These are phyloP conservation scores for Euproctis similis DNA, from an alignment of 2,888 invertebrate genomes.

Conservation along the genomic window DNA sequence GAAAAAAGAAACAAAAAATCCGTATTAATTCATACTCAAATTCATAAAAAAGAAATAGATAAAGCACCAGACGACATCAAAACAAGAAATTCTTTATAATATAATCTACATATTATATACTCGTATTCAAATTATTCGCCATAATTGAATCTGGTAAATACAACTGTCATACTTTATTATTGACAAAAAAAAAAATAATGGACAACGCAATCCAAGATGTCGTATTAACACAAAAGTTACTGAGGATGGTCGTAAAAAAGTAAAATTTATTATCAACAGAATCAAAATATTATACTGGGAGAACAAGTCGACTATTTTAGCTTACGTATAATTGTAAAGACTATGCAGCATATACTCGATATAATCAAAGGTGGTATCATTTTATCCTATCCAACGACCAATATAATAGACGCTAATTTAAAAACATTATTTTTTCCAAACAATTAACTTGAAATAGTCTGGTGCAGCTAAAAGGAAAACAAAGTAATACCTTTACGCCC, in stretches of 20 bases:
- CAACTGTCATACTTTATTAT: constrained; percentile 12
- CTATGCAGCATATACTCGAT: constrained; percentile 28
- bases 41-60: no score
- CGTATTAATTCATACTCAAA: no score
- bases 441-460: constrained; percentile 56
- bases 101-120: constrained; percentile 5
- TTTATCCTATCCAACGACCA: constrained; percentile 37
- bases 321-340: constrained; percentile 34
- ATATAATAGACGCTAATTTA: constrained; percentile 54
- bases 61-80: constrained; percentile 1
- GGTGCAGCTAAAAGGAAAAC: constrained; percentile 58
- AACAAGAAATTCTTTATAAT: constrained; percentile 1
- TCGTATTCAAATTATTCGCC: constrained; percentile 13
- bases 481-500: constrained; percentile 63
- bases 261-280: constrained; percentile 32
- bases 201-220: constrained; percentile 6
- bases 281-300: constrained; percentile 25
- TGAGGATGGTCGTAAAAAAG: constrained; percentile 28
- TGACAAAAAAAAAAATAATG: constrained; percentile 16
- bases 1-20: no score
- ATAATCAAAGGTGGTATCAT: constrained; percentile 45
- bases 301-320: constrained; percentile 35
- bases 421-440: constrained; percentile 31
- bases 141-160: constrained; percentile 18
- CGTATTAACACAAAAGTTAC: constrained; percentile 23